phyloP scores from a whole-genome alignment of 2,888 invertebrate genomes.

The Embidobia sp. region DNA sequence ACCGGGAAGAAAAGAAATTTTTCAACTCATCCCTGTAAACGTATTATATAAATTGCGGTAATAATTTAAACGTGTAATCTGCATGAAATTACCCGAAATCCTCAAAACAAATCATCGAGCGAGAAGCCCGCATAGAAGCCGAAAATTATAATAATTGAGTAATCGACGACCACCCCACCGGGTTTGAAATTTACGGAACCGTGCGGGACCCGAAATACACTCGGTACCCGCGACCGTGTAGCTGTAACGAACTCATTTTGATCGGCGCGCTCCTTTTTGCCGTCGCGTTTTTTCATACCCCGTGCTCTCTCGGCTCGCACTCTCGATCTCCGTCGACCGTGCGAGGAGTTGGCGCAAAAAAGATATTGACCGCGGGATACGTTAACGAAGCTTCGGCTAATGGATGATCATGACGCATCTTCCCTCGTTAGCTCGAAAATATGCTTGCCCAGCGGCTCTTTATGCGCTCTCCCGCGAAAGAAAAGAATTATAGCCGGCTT shows the following conservation, averaged over 20 bases:
- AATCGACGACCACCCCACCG: no score
- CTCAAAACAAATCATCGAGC: no score
- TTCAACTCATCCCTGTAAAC: no score
- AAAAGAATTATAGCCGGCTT: conserved; percentile 60
- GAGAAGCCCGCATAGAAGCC: no score
- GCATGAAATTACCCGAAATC: no score
- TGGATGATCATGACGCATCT: conserved; percentile 62
- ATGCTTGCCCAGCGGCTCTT: conserved; percentile 55
- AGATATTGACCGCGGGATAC: conserved; percentile 57
- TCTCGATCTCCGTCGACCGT: conserved; percentile 21
- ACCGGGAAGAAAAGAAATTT: no score
- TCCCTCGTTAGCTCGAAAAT: conserved; percentile 63
- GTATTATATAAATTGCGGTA: no score
- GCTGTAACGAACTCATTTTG: conserved; percentile 33
- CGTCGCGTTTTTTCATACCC: not conserved
- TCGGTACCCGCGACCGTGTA: no score
- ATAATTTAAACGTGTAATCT: no score
- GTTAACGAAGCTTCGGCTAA: conserved; percentile 61
- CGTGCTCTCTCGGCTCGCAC: conserved; percentile 11
- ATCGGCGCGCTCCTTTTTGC: conserved; percentile 5
- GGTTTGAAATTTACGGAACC: no score
- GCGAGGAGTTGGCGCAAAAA: conserved; percentile 39
- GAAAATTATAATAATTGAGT: no score
- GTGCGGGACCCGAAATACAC: no score
- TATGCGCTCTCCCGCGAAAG: conserved; percentile 44